Evolutionary conservation across 2,888 invertebrate species (phyloP).

Genomic region (Ashinkailepas kermadecensis): DNA sequence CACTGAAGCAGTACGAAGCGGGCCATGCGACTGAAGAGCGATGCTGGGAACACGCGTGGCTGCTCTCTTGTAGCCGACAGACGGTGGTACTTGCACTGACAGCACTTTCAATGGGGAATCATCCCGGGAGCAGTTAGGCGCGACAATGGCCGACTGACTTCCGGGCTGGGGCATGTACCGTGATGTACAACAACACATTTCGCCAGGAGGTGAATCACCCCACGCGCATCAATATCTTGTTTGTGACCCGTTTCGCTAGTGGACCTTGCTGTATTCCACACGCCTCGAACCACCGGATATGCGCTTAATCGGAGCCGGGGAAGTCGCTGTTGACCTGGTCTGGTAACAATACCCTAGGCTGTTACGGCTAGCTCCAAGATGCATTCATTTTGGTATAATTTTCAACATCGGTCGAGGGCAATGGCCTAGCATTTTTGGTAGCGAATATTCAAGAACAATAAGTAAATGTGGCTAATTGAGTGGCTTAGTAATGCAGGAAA

Average conservation of each 20-base stretch:
- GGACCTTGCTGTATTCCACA: not conserved
- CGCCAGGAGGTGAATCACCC: not conserved
- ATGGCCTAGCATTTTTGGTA: too few species aligned
- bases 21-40: not conserved
- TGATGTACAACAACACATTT: constrained; percentile 5
- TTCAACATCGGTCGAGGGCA: too few species aligned
- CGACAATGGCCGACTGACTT: not conserved
- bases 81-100: too few species aligned
- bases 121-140: not conserved
- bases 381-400: too few species aligned
- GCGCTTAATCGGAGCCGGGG: not conserved
- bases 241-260: constrained; percentile 10
- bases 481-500: too few species aligned
- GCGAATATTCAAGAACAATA: too few species aligned
- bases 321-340: not conserved
- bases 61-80: not conserved
- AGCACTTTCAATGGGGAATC: not conserved
- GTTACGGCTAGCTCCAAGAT: too few species aligned
- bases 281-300: not conserved
- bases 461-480: too few species aligned
- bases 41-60: not conserved
- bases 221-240: constrained; percentile 9
- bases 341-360: not conserved
- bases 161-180: not conserved
- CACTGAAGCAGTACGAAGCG: not conserved